Conservation (phyloP, 1,140 invertebrate genomes). For the Leptinotarsa defecta region DNA sequence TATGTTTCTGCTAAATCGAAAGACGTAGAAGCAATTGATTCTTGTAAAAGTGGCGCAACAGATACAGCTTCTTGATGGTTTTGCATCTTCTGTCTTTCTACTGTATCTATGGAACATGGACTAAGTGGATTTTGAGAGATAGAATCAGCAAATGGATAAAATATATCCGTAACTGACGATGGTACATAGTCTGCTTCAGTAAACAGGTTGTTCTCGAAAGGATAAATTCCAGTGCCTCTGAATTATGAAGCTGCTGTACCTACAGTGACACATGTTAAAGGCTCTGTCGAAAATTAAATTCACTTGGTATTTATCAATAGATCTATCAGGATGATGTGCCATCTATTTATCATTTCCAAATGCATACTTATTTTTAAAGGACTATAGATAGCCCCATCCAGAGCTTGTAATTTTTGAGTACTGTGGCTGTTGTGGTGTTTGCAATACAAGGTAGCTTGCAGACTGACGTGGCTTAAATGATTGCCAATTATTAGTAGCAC, state of each 20-base stretch:
- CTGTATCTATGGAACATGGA: not conserved
- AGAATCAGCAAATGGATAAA: not conserved
- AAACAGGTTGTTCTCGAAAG: not conserved
- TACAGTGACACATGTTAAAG: not conserved
- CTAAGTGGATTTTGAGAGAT: not conserved
- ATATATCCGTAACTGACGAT: not conserved
- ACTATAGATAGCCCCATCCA: not conserved
- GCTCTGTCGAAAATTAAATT: not conserved
- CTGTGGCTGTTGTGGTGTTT: not conserved
- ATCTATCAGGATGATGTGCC: no score
- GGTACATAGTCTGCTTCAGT: not conserved
- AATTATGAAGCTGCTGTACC: not conserved
- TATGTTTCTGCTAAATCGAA: not conserved
- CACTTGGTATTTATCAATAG: no score
- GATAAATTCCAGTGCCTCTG: not conserved
- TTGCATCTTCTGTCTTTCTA: not conserved
- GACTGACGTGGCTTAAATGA: not conserved
- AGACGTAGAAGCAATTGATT: not conserved
- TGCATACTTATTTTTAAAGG: not conserved
- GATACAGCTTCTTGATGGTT: not conserved
- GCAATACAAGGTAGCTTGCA: not conserved
- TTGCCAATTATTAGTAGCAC: not conserved
- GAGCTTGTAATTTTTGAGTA: not conserved
- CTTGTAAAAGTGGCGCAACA: not conserved
- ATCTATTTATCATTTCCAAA: not conserved